Conservation (phyloP, 2,888 invertebrate genomes). For the Orthonevra nobilis region DNA sequence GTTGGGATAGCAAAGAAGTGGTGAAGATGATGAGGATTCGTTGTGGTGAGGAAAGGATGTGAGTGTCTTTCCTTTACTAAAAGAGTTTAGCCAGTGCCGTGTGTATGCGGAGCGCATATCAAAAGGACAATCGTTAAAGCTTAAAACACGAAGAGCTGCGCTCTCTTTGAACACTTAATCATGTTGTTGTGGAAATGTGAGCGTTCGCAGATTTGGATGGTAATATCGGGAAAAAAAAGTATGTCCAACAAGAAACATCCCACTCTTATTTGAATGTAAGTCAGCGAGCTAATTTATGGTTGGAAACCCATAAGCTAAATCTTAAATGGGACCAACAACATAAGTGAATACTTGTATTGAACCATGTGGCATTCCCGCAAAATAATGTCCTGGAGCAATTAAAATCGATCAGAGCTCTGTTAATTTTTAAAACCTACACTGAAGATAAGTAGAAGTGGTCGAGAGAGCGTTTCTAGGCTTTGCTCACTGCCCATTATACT, state of each 20-base stretch:
- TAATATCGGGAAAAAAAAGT: background rate
- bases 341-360: too few species aligned
- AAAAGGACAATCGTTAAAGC: slow-evolving; percentile 54
- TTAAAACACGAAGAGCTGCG: slow-evolving; percentile 51
- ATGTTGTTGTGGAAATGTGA: slow-evolving; percentile 39
- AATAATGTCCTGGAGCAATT: too few species aligned
- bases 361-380: too few species aligned
- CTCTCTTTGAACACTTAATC: slow-evolving; percentile 63
- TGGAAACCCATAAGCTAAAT: too few species aligned
- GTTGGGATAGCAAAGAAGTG: background rate
- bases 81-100: slow-evolving; percentile 14
- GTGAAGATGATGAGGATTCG: background rate
- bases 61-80: background rate
- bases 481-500: too few species aligned
- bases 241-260: slow-evolving; percentile 3
- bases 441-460: too few species aligned
- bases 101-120: slow-evolving; percentile 47
- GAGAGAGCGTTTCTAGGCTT: too few species aligned
- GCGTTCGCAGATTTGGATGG: slow-evolving; percentile 5
- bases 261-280: too few species aligned
- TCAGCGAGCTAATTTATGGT: too few species aligned
- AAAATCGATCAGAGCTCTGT: too few species aligned
- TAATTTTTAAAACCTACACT: too few species aligned
- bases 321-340: too few species aligned
- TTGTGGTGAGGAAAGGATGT: background rate